These are phyloP conservation scores for Blennius ocellaris DNA, from an alignment of 2,113 vertebrate species.

Conservation along the genomic window DNA sequence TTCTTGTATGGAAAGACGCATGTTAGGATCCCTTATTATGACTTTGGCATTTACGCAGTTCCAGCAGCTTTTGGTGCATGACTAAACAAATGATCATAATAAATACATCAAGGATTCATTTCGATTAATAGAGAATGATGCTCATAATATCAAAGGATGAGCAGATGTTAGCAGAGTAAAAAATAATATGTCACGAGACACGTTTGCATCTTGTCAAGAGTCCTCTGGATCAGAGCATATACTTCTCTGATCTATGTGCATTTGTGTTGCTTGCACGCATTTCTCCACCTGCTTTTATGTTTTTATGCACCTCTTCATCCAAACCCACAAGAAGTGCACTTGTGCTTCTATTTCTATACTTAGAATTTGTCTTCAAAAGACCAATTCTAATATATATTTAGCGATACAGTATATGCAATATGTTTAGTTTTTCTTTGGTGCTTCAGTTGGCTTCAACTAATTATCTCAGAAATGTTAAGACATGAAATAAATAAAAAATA, in stretches of 20 bases:
- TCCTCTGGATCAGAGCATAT: not conserved
- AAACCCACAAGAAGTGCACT: no score
- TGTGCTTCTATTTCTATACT: no score
- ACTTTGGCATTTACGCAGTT: constrained; percentile 33
- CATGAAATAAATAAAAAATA: no score
- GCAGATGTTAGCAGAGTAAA: constrained; percentile 11
- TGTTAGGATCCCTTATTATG: constrained; percentile 6
- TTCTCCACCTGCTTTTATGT: no score
- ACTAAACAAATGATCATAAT: constrained; percentile 43
- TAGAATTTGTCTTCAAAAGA: no score
- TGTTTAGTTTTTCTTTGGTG: not conserved
- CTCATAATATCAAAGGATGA: constrained; percentile 24
- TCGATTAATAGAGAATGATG: constrained; percentile 31
- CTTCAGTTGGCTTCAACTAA: not conserved
- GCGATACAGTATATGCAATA: no score
- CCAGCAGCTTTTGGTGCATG: constrained; percentile 7
- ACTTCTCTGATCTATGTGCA: not conserved
- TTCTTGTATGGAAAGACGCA: constrained; percentile 18
- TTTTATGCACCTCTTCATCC: no score
- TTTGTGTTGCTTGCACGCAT: not conserved
- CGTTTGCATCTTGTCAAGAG: not conserved
- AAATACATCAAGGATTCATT: constrained; percentile 41
- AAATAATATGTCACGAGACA: constrained; percentile 36
- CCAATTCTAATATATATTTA: no score
- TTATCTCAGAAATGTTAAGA: no score